These are phyloP conservation scores for Podabrus alpinus DNA, from an alignment of 2,888 invertebrate species.

Conservation along the genomic window DNA sequence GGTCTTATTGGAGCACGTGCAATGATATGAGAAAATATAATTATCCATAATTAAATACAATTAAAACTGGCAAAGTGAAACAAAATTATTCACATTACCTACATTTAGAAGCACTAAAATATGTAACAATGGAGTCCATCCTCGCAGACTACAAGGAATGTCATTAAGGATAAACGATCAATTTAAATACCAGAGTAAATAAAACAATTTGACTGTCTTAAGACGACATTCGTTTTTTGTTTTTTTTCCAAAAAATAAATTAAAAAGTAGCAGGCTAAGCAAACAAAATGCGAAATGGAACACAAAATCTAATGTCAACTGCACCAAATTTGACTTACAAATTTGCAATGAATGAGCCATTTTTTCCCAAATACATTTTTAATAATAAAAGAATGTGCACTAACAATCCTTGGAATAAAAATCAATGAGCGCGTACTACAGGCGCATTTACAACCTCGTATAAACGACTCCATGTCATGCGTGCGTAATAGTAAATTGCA, in stretches of 20 bases:
- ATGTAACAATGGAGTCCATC: background rate
- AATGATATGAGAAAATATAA: background rate
- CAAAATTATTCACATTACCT: background rate
- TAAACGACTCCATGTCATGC: conserved; percentile 22
- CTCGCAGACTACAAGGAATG: background rate
- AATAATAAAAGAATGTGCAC: background rate
- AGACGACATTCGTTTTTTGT: background rate
- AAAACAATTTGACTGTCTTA: background rate
- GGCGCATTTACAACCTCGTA: conserved; percentile 16
- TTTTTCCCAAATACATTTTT: background rate
- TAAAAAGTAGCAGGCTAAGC: background rate
- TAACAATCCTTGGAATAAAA: conserved; percentile 5
- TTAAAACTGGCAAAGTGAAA: background rate
- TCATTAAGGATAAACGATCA: background rate
- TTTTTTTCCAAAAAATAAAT: background rate
- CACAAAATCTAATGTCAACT: background rate
- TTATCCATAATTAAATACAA: background rate
- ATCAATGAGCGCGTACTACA: conserved; percentile 20
- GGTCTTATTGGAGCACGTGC: background rate
- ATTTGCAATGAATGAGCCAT: background rate
- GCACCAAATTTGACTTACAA: background rate
- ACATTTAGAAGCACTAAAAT: background rate
- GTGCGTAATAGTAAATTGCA: conserved; percentile 14
- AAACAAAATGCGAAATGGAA: background rate
- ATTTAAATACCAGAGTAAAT: background rate